Evolutionary conservation across 2,797 vertebrate genomes (phyloP).

Genomic region (Prunella strophiata): DNA sequence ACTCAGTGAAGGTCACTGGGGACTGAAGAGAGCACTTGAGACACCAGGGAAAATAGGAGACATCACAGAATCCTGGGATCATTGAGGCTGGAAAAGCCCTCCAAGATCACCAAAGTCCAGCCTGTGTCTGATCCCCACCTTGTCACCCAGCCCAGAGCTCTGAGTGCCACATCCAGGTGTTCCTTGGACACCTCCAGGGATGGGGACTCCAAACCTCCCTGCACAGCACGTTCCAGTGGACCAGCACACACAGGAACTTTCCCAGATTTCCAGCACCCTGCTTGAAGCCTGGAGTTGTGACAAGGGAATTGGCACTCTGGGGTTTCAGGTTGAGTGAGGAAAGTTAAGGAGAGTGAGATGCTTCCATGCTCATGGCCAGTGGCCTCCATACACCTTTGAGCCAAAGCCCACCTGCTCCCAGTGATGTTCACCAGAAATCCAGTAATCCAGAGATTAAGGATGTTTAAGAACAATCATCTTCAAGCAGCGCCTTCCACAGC

Average conservation of each 20-base stretch:
- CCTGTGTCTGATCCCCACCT: background rate
- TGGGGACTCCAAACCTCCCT: background rate
- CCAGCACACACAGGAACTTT: background rate
- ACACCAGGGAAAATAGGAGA: background rate
- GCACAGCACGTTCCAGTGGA: background rate
- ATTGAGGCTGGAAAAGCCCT: background rate
- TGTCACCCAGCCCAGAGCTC: background rate
- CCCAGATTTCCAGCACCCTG: background rate
- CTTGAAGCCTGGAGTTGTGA: background rate
- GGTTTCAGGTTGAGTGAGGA: background rate
- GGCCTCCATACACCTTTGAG: no score
- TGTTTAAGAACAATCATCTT: background rate
- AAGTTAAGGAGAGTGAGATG: background rate
- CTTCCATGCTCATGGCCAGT: background rate
- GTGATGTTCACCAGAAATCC: background rate
- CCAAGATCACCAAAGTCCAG: rapidly evolving
- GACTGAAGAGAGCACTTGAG: background rate
- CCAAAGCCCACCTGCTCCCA: background rate
- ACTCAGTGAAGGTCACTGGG: background rate
- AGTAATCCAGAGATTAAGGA: background rate
- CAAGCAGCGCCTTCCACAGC: rapidly evolving
- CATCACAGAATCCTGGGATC: background rate
- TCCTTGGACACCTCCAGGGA: background rate
- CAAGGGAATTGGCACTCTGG: background rate
- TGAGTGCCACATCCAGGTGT: rapidly evolving